A percentile compares a stretch with the other conserved stretches of the same genome.
Evolutionary conservation across 2,797 vertebrate species (phyloP).

Genomic region (Bradypus variegatus): DNA sequence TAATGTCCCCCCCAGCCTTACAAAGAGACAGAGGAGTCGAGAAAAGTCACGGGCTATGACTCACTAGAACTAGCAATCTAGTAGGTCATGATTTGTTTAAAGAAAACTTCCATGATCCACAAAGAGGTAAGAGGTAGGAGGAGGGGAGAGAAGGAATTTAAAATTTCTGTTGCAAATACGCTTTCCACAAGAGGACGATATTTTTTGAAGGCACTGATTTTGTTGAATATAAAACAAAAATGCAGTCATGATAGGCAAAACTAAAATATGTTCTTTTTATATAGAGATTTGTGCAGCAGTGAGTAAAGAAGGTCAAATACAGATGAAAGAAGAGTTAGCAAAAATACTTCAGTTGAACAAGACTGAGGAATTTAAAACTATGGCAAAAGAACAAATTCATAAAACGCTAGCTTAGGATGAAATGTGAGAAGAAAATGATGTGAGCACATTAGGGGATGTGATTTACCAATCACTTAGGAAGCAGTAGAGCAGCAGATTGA

Average conservation of each 20-base stretch:
- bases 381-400: background rate
- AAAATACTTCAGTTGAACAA: background rate
- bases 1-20: background rate
- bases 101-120: background rate
- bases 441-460: background rate
- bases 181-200: background rate
- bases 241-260: background rate
- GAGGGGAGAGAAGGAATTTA: no score
- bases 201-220: background rate
- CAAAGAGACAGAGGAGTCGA: background rate
- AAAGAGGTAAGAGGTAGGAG: background rate
- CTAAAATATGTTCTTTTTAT: background rate
- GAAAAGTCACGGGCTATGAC: background rate
- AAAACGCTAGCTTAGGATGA: background rate
- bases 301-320: background rate
- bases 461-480: background rate
- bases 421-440: slow-evolving; percentile 1
- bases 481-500: background rate
- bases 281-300: background rate
- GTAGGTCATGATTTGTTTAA: background rate
- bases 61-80: background rate
- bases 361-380: background rate
- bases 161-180: background rate
- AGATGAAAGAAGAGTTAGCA: background rate
- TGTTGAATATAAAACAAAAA: background rate